Percentiles rank a stretch among this genome's conserved stretches.
These are phyloP conservation scores for Pampusana beccarii DNA, from an alignment of 2,113 vertebrate species.

Conservation along the genomic window DNA sequence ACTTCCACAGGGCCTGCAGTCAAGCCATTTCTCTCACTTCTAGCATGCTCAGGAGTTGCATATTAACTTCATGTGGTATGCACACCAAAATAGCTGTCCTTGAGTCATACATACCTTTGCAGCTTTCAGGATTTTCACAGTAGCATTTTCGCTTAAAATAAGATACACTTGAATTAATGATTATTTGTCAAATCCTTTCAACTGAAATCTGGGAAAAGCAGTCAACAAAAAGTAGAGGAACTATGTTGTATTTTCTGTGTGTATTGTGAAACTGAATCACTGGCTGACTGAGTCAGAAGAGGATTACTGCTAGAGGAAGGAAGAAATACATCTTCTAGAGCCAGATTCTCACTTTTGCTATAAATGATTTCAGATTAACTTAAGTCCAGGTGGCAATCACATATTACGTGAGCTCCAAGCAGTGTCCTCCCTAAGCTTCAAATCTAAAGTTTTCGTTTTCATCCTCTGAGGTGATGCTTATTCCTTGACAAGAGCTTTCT, in stretches of 20 bases:
- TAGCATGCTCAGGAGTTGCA: neutral
- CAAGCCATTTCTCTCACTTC: neutral
- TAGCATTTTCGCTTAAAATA: neutral
- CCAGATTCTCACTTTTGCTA: neutral
- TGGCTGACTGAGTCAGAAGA: neutral
- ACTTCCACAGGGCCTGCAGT: neutral
- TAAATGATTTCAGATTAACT: neutral
- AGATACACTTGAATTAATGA: neutral
- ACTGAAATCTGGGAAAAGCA: neutral
- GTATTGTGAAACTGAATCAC: neutral
- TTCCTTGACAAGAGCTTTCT: neutral
- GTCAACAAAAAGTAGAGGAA: neutral
- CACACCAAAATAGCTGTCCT: neutral
- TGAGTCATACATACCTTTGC: neutral
- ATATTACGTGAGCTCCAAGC: accelerated
- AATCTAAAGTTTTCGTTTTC: neutral
- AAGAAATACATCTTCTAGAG: neutral
- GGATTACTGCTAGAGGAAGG: neutral
- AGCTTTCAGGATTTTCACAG: neutral
- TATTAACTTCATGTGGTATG: neutral
- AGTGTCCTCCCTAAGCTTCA: neutral
- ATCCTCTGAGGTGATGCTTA: neutral
- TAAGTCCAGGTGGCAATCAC: neutral
- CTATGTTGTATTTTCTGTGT: neutral
- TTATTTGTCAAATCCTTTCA: neutral